A percentile compares a stretch with the other conserved stretches of the same genome.
These are phyloP conservation scores for Hiodon tergisus DNA, from an alignment of 2,113 vertebrate species.

Conservation along the genomic window DNA sequence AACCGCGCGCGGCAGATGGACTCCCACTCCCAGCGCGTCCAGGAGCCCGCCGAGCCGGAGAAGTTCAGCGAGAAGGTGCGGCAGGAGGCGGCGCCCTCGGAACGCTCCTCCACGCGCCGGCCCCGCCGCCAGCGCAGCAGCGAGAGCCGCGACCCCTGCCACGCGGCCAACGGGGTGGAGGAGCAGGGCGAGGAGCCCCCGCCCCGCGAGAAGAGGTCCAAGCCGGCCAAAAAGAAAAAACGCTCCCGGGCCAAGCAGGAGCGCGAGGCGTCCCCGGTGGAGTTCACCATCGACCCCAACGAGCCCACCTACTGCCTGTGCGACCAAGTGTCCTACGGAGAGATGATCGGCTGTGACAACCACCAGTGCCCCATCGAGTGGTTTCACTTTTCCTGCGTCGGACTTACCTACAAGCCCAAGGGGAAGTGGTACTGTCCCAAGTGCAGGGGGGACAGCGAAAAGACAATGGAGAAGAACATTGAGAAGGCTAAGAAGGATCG, in stretches of 20 bases:
- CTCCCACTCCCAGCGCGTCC: slow-evolving; percentile 78
- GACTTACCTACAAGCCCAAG: slow-evolving; percentile 91
- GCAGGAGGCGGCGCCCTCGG: slow-evolving; percentile 42
- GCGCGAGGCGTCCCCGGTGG: slow-evolving; percentile 80
- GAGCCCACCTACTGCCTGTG: slow-evolving; percentile 94
- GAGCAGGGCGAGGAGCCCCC: slow-evolving; percentile 74
- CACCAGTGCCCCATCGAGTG: slow-evolving; percentile 91
- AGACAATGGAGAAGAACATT: slow-evolving; percentile 92
- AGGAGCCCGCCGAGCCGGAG: slow-evolving; percentile 70
- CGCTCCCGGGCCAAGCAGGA: slow-evolving; percentile 68
- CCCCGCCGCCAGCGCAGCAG: slow-evolving; percentile 87
- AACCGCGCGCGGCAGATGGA: slow-evolving; percentile 93
- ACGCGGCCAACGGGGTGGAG: slow-evolving; percentile 81
- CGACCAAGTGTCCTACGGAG: slow-evolving; percentile 88
- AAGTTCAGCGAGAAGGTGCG: slow-evolving; percentile 51
- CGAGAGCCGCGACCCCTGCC: slow-evolving; percentile 87
- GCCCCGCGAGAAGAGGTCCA: slow-evolving; percentile 77
- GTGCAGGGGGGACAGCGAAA: slow-evolving; percentile 91
- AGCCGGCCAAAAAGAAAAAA: slow-evolving; percentile 19
- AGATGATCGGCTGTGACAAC: slow-evolving; percentile 94
- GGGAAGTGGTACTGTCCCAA: slow-evolving; percentile 94
- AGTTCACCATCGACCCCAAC: slow-evolving; percentile 88
- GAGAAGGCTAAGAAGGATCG: slow-evolving; percentile 92
- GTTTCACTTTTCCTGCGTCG: slow-evolving; percentile 93
- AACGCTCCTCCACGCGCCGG: slow-evolving; percentile 77